Base-by-base conservation (phyloP, 2,888 invertebrate genomes). In the Callyntrura guangdongensis region DNA sequence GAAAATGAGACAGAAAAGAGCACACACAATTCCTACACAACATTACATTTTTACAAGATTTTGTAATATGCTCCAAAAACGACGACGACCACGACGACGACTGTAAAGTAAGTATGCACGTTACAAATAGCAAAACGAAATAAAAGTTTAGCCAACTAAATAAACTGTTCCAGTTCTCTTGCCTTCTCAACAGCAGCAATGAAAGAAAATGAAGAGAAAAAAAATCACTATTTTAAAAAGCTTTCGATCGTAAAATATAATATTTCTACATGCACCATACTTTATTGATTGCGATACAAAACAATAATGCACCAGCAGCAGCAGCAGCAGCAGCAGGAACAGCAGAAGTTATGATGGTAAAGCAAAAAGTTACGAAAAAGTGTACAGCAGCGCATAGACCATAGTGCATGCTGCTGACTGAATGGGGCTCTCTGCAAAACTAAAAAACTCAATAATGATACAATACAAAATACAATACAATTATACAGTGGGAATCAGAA, bases 261-360 rank as follows among this genome's bases (percentile, higher is more conserved):
- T 77, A 14, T 79, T 56, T 56, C 67, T 67, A 84, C 36, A 36
- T 84, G 84, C 84, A 84, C 84, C 84, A 74, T 86, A 86, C 86
- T 77, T 69, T 53, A 86, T 77, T 86, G 86, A 87, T 67, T 87
- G 87, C 87, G 47, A 87, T 87, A 22, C 47, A 87, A 67, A 85
- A 79, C 49, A 67, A 86, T 79, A 86, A 77, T 61, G 64, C 64
- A 74, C 12, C 8, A 69, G 36, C 67, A 53, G 82, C 59, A 83
- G 83, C 69, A 69, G 69, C 5, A 47, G 17, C n/a, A 72, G 27
- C 3, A 36, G 36, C 25, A 36, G 36, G 20, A 36, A 14, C 4
- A 45, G 14, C 6, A 69, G n/a, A n/a, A n/a, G 36, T 36, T 36
- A 6, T 36, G 36, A 6, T 36, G 6, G 36, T 36, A 36, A 36